Evolutionary conservation across 2,797 vertebrate species (phyloP).

Genomic region (Percopsis omiscomaycus): DNA sequence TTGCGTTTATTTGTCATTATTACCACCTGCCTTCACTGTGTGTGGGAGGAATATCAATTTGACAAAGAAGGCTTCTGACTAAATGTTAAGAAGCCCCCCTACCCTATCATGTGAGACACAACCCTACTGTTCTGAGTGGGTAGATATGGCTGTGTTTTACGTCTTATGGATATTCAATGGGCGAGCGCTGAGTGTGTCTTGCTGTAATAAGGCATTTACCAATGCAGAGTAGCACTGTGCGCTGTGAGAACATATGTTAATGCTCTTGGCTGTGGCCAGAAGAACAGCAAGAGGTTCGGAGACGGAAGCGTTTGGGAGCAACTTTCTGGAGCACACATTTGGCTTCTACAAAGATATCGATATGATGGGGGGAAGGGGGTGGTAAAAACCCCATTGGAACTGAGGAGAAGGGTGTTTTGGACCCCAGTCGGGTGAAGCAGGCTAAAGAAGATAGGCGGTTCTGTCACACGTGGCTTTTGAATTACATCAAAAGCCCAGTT

Average conservation of each 20-base stretch:
- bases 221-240: slow-evolving; percentile 74
- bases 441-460: slow-evolving; percentile 36
- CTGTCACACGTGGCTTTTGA: slow-evolving; percentile 50
- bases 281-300: slow-evolving; percentile 74
- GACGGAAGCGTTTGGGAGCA: slow-evolving; percentile 55
- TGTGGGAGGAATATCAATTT: slow-evolving; percentile 75
- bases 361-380: slow-evolving; percentile 43
- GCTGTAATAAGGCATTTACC: slow-evolving; percentile 78
- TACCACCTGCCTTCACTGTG: slow-evolving; percentile 67
- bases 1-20: slow-evolving; percentile 79
- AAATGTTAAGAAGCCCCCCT: slow-evolving; percentile 72
- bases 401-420: slow-evolving; percentile 61
- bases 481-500: slow-evolving; percentile 55
- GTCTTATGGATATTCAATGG: slow-evolving; percentile 73
- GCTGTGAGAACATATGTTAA: slow-evolving; percentile 81
- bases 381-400: slow-evolving; percentile 50
- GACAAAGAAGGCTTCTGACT: slow-evolving; percentile 65
- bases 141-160: slow-evolving; percentile 67
- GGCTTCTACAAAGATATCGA: slow-evolving; percentile 67
- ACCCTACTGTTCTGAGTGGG: slow-evolving; percentile 68
- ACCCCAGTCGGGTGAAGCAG: slow-evolving; percentile 46
- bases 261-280: slow-evolving; percentile 74
- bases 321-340: slow-evolving; percentile 62
- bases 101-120: slow-evolving; percentile 62
- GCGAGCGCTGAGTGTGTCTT: slow-evolving; percentile 49